Conservation (phyloP, 2,113 vertebrate species). For the Lepus timidus region DNA sequence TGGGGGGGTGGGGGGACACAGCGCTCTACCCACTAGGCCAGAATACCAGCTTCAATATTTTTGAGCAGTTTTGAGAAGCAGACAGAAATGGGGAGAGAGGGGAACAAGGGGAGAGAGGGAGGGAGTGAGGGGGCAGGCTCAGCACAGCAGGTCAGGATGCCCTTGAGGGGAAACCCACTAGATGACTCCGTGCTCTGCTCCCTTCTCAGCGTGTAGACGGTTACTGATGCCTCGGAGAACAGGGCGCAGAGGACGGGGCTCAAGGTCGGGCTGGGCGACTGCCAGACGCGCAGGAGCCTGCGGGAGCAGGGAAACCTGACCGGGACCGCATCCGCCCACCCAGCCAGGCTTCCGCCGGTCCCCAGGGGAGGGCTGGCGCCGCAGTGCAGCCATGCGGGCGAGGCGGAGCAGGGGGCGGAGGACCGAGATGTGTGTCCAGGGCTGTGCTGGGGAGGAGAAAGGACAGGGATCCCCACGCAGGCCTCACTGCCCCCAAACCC, state of each 20-base stretch:
- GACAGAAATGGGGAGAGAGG: neutral
- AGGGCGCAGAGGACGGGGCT: neutral
- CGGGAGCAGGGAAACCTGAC: neutral
- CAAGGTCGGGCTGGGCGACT: neutral
- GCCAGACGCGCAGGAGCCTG: neutral
- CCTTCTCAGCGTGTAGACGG: neutral
- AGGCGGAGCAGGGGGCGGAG: neutral
- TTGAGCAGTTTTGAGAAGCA: neutral
- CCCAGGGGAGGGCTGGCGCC: too few species aligned
- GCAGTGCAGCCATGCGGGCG: too few species aligned
- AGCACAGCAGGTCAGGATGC: neutral
- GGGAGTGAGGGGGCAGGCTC: neutral
- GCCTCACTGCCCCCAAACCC: neutral
- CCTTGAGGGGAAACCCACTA: too few species aligned
- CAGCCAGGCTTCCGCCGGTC: too few species aligned
- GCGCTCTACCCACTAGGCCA: too few species aligned
- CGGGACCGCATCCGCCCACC: fast-evolving
- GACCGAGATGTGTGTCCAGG: neutral
- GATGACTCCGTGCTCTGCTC: too few species aligned
- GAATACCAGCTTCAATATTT: neutral
- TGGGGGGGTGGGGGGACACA: too few species aligned
- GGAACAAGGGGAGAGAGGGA: neutral
- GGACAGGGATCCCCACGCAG: too few species aligned
- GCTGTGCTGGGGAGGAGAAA: neutral
- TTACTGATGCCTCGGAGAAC: neutral